Percentiles rank a stretch among this genome's conserved stretches.
phyloP scores from a whole-genome alignment of 2,888 invertebrate species.

The Euplagia quadripunctaria region DNA sequence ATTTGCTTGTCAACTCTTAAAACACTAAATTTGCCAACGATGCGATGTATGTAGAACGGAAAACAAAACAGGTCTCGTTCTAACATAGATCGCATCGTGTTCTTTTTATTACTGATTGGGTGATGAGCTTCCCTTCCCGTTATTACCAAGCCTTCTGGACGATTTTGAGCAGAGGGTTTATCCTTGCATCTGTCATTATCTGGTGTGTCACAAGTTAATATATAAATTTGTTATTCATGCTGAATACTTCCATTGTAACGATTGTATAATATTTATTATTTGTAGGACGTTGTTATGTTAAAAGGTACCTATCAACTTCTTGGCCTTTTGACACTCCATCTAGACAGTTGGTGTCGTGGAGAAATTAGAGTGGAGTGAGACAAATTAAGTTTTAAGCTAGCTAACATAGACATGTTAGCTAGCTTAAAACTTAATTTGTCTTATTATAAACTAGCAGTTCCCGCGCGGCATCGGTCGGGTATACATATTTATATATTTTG shows the following conservation, averaged over 20 bases:
- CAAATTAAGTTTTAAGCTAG: no score
- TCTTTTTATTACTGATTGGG: not conserved
- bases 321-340: not conserved
- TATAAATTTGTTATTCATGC: slow-evolving; percentile 4
- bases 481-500: no score
- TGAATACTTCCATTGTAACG: slow-evolving; percentile 11
- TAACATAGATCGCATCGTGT: not conserved
- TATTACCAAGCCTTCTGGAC: not conserved
- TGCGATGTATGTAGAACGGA: no score
- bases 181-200: not conserved
- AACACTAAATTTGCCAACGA: no score
- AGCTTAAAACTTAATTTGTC: no score
- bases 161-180: not conserved
- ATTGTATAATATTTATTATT: slow-evolving; percentile 13
- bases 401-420: no score
- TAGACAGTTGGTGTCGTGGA: no score
- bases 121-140: not conserved
- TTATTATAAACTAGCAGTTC: no score
- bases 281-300: slow-evolving; percentile 7
- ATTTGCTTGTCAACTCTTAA: no score
- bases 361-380: no score
- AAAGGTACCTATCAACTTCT: slow-evolving; percentile 3
- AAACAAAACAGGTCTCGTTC: not conserved
- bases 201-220: not conserved
- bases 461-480: no score